Conservation (phyloP, 2,888 invertebrate genomes). For the Apamea anceps region DNA sequence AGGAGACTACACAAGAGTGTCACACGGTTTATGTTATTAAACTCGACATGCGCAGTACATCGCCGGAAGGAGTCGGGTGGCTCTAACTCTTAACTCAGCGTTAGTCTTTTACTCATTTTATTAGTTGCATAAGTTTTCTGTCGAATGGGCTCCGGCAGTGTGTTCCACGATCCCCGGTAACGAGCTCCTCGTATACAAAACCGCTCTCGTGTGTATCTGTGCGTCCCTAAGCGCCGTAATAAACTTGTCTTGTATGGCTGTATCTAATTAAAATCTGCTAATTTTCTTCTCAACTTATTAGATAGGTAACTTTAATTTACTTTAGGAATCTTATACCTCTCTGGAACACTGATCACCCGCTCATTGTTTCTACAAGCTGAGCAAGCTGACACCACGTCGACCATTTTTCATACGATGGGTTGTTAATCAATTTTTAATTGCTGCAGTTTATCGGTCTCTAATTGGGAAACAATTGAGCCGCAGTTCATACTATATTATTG, state of each 20-base stretch:
- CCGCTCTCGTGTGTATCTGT: neutral
- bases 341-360: slow-evolving; percentile 30
- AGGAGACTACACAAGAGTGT: no score
- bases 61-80: neutral
- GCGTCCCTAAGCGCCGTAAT: neutral
- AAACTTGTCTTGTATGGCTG: slow-evolving; percentile 12
- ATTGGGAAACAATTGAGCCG: neutral
- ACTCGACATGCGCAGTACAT: neutral
- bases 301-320: slow-evolving; percentile 40
- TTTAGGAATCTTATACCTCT: slow-evolving; percentile 22
- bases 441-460: neutral
- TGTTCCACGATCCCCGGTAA: no score
- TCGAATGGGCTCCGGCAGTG: neutral
- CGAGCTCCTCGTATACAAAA: neutral
- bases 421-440: neutral
- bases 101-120: neutral
- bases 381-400: slow-evolving; percentile 17
- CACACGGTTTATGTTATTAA: slow-evolving; percentile 8
- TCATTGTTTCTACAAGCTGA: slow-evolving; percentile 28
- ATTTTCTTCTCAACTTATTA: slow-evolving; percentile 35
- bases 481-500: neutral
- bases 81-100: neutral
- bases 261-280: slow-evolving; percentile 40
- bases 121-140: neutral
- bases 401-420: neutral